Evolutionary conservation across 2,113 vertebrate species (phyloP).

Genomic region (Corydoras sp.): DNA sequence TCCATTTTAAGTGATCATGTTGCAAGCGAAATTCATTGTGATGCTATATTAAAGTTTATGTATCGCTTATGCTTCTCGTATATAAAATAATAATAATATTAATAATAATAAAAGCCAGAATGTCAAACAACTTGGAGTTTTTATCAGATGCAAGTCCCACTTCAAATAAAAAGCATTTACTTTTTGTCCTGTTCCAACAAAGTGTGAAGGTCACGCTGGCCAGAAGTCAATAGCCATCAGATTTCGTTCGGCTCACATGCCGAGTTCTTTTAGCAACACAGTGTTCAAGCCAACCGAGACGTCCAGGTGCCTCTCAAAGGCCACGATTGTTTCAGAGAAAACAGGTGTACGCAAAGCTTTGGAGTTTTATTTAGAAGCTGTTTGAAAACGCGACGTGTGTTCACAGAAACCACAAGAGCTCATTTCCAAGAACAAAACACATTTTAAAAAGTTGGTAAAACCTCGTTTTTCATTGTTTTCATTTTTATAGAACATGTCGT

Average conservation of each 20-base stretch:
- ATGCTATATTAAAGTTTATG: too few relatives aligned
- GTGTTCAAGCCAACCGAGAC: constrained; percentile 27
- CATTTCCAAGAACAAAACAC: not conserved
- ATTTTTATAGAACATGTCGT: too few relatives aligned
- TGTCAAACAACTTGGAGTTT: not conserved
- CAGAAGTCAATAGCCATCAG: constrained; percentile 20
- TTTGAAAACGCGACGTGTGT: constrained; percentile 5
- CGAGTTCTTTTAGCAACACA: constrained; percentile 17
- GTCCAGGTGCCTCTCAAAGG: constrained; percentile 26
- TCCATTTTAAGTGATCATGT: too few relatives aligned
- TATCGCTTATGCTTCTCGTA: too few relatives aligned
- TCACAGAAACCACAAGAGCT: not conserved
- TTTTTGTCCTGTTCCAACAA: constrained; percentile 12
- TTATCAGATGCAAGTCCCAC: not conserved
- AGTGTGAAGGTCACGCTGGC: constrained; percentile 14
- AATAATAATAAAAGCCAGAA: not conserved
- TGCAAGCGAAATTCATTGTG: too few relatives aligned
- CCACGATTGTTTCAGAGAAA: constrained; percentile 31
- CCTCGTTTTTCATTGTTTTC: too few relatives aligned
- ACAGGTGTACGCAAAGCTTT: constrained; percentile 37
- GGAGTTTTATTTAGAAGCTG: constrained; percentile 17
- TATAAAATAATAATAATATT: not conserved
- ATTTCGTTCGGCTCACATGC: constrained; percentile 5
- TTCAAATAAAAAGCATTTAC: constrained; percentile 9
- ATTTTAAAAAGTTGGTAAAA: too few relatives aligned